phyloP scores from a whole-genome alignment of 2,113 vertebrate species.

The Odontophorus gujanensis region DNA sequence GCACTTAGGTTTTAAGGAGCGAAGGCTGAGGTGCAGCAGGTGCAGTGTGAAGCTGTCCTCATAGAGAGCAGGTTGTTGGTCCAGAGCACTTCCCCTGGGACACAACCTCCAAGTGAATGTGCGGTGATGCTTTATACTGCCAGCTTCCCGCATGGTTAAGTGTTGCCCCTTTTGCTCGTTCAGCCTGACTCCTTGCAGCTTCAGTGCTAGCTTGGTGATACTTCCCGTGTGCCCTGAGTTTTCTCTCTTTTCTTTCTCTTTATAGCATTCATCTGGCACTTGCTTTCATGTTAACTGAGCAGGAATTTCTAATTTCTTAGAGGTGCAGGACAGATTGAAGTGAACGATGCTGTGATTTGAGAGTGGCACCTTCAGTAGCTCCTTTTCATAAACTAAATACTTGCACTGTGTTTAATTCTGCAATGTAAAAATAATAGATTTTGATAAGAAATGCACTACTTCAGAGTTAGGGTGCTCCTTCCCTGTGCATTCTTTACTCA shows the following conservation, averaged over 20 bases:
- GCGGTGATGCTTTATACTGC: not conserved
- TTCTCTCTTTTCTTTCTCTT: not conserved
- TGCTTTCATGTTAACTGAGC: not conserved
- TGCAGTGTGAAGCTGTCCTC: rapidly evolving
- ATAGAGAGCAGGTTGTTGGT: rapidly evolving
- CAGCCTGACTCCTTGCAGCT: not conserved
- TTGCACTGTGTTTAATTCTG: not conserved
- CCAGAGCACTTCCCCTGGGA: not conserved
- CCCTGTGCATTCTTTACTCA: not conserved
- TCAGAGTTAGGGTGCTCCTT: not conserved
- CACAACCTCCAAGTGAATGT: not conserved
- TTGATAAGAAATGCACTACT: not conserved
- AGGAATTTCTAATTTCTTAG: not conserved
- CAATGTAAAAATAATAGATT: not conserved
- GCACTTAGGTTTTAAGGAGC: not conserved
- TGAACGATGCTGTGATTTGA: not conserved
- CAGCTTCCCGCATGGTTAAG: not conserved
- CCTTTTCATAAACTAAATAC: not conserved
- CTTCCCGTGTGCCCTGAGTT: not conserved
- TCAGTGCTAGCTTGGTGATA: rapidly evolving
- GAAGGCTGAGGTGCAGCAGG: not conserved
- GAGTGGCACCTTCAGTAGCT: not conserved
- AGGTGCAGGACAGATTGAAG: not conserved
- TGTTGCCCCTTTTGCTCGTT: not conserved
- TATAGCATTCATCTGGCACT: not conserved